Evolutionary conservation across 2,113 vertebrate genomes (phyloP), one percentile per base, ranked within the genome.

Genomic region (Alexandromys fortis): DNA sequence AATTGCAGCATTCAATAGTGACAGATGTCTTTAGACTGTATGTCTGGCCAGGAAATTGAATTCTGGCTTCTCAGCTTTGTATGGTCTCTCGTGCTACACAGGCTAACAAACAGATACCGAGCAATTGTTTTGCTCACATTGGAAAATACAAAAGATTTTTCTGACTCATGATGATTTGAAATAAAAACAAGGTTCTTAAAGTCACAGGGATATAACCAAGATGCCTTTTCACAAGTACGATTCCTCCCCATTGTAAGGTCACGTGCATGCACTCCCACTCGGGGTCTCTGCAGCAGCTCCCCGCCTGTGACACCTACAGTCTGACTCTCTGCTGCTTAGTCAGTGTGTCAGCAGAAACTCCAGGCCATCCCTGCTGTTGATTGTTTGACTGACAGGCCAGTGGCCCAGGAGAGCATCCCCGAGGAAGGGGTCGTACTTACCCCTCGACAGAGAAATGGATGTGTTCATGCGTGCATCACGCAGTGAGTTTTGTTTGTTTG

Each of bases 281-380:
- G 33, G 33, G 30, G 6, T 5, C 38, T 61, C 24, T 17, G 33
- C 4, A 2, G 9, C 2, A 1, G 47, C 52, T 55, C 35, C 65
- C 22, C 4, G 47, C 5, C 65, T 35, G 10, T 45, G 45, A 5
- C 42, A 5, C 65, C 88, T 30, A 30, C 17, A 28, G 42, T 24
- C 17, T 16, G 3, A 11, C 24, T 30, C 38, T 26, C 2, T 0
- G n/a, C 26, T 3, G 1, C 14, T 21, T 2, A 6, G 13, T 1
- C 24, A 49, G 8, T 14, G 0, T 17, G 0, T 26, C 12, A 70
- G 30, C 75, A 24, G 38, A 63, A 61, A 30, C 2, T 33, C 47
- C 6, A 65, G 58, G 22, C 13, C 24, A 14, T 35, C 3, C 1
- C 79, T 13, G 2, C 0, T 2, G 5, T 9, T 28, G 38, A 47